A percentile compares a stretch with the other conserved stretches of the same genome.
These are phyloP conservation scores for Trogon melanurus DNA, from an alignment of 2,113 vertebrate species.

Conservation along the genomic window DNA sequence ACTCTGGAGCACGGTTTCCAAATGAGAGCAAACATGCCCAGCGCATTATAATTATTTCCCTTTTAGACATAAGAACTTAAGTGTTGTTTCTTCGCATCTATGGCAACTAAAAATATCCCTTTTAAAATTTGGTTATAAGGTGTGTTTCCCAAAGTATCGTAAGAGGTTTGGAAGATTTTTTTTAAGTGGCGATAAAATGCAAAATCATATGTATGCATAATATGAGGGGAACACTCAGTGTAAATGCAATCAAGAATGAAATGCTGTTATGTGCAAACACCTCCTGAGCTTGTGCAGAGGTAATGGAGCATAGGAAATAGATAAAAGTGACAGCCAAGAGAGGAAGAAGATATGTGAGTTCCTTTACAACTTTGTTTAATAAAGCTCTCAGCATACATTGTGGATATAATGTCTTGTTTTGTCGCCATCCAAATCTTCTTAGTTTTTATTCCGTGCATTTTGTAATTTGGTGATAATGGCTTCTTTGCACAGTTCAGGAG, in stretches of 20 bases:
- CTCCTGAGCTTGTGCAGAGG: constrained; percentile 66
- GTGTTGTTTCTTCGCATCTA: neutral
- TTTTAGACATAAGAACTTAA: neutral
- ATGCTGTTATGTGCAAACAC: constrained; percentile 71
- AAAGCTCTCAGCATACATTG: constrained; percentile 45
- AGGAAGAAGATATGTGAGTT: constrained; percentile 64
- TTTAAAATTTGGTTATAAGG: neutral
- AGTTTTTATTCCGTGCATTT: constrained; percentile 61
- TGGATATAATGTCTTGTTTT: constrained; percentile 51
- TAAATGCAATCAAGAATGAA: constrained; percentile 75
- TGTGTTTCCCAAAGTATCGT: neutral
- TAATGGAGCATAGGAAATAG: constrained; percentile 77
- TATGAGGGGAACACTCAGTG: constrained; percentile 26
- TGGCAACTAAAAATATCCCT: neutral
- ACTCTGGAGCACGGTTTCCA: neutral
- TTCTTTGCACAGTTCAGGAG: constrained; percentile 14
- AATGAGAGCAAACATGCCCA: neutral
- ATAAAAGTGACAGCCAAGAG: constrained; percentile 61
- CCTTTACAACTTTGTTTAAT: constrained; percentile 64
- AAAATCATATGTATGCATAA: constrained; percentile 44
- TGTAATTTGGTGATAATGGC: constrained; percentile 53
- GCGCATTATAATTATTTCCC: neutral
- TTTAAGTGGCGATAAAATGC: neutral
- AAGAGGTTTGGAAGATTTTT: constrained; percentile 35
- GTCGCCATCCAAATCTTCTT: constrained; percentile 45